Conservation (phyloP, 2,113 vertebrate genomes). For the Hippocampus mohnikei region DNA sequence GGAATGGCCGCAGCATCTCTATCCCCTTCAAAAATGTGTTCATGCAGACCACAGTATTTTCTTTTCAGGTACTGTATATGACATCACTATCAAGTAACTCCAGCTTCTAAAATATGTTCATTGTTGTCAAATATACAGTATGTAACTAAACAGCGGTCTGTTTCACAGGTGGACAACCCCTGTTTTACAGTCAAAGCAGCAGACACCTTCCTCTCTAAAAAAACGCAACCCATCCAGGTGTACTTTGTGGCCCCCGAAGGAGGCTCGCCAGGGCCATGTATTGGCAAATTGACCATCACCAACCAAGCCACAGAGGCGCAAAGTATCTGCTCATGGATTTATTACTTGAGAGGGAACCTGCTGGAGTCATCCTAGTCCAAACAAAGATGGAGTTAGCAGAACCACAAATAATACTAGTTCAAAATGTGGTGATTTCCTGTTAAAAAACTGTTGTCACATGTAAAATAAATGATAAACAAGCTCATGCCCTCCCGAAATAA, state of each 20-base stretch:
- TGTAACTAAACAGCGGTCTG: background rate
- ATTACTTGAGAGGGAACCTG: constrained; percentile 76
- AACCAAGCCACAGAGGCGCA: constrained; percentile 57
- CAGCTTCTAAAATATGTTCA: background rate
- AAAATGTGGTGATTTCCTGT: background rate
- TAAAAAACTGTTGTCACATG: background rate
- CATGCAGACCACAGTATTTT: constrained; percentile 68
- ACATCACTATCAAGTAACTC: background rate
- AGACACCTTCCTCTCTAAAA: constrained; percentile 69
- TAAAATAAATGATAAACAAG: background rate
- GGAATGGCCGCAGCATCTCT: constrained; percentile 54
- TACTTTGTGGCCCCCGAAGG: constrained; percentile 62
- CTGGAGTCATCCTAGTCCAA: constrained; percentile 28
- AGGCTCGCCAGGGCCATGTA: constrained; percentile 54
- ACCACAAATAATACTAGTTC: background rate
- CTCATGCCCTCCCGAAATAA: background rate
- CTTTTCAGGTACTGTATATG: constrained; percentile 39
- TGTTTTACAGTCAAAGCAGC: constrained; percentile 70
- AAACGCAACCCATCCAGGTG: constrained; percentile 64
- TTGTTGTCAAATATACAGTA: background rate
- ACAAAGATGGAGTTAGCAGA: background rate
- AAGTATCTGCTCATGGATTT: constrained; percentile 73
- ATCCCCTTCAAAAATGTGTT: constrained; percentile 89
- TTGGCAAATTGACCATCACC: constrained; percentile 73
- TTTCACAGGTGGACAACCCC: constrained; percentile 69